These are phyloP conservation scores for Rattus rattus DNA, from an alignment of 2,113 vertebrate species.

Conservation along the genomic window DNA sequence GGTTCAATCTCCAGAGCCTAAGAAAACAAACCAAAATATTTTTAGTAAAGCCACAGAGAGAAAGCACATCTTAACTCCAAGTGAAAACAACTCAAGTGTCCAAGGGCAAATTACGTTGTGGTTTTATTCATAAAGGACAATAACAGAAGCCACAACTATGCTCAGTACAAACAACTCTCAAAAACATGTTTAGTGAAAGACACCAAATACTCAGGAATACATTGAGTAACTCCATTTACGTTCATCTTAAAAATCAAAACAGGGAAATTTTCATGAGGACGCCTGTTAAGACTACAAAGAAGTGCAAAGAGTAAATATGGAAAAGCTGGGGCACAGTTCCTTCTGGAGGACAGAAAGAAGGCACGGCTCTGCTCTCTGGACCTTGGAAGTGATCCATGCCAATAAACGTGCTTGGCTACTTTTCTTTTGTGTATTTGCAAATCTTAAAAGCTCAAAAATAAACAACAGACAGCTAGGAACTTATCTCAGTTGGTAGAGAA, in stretches of 20 bases:
- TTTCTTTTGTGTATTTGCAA: background rate
- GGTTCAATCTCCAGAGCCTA: background rate
- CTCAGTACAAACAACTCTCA: background rate
- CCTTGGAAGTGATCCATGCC: background rate
- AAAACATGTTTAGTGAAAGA: background rate
- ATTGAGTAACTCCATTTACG: background rate
- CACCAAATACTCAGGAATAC: background rate
- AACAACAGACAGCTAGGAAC: background rate
- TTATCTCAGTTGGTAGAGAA: background rate
- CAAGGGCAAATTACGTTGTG: background rate
- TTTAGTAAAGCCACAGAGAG: constrained; percentile 34
- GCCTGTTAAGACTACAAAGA: background rate
- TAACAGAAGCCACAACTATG: background rate
- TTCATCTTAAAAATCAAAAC: background rate
- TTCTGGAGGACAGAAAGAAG: no score
- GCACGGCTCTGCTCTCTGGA: background rate
- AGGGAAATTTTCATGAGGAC: background rate
- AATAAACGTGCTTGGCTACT: background rate
- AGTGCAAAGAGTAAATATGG: background rate
- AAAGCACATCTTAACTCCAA: constrained; percentile 28
- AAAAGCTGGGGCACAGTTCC: background rate
- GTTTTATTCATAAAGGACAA: background rate
- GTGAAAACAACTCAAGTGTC: constrained; percentile 6
- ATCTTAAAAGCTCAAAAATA: constrained; percentile 35
- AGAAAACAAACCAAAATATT: background rate